Evolutionary conservation across 2,797 vertebrate genomes (phyloP).

Genomic region (Acestrorhynchus altus): DNA sequence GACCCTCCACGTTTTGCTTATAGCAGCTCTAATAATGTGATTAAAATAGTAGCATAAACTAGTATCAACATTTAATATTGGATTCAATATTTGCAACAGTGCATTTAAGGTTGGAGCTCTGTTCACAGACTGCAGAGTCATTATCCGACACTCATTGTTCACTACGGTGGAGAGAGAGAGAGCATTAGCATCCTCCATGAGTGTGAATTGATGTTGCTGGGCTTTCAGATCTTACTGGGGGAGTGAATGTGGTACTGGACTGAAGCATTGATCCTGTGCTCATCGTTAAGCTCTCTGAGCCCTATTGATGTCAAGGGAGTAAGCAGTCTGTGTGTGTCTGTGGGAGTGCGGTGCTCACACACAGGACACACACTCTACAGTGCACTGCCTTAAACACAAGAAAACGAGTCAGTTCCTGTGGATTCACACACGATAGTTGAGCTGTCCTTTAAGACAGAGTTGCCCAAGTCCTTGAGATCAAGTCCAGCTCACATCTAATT

Average conservation of each 20-base stretch:
- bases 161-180: neutral
- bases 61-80: neutral
- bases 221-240: constrained; percentile 60
- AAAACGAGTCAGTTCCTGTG: no score
- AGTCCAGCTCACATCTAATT: no score
- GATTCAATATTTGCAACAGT: no score
- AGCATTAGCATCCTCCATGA: constrained; percentile 11
- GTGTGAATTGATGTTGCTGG: constrained; percentile 52
- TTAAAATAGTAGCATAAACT: neutral
- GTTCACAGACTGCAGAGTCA: constrained; percentile 6
- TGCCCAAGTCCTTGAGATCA: no score
- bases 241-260: constrained; percentile 61
- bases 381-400: neutral
- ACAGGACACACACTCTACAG: neutral
- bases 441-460: no score
- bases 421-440: no score
- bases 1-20: neutral
- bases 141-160: constrained; percentile 8
- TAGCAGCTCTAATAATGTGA: neutral
- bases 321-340: constrained; percentile 40
- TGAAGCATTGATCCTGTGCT: constrained; percentile 72
- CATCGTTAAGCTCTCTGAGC: constrained; percentile 37
- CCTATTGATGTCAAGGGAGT: constrained; percentile 53
- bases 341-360: neutral
- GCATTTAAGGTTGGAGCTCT: no score